Evolutionary conservation across 2,888 invertebrate species (phyloP).

Genomic region (Archaeoteleia sp.): DNA sequence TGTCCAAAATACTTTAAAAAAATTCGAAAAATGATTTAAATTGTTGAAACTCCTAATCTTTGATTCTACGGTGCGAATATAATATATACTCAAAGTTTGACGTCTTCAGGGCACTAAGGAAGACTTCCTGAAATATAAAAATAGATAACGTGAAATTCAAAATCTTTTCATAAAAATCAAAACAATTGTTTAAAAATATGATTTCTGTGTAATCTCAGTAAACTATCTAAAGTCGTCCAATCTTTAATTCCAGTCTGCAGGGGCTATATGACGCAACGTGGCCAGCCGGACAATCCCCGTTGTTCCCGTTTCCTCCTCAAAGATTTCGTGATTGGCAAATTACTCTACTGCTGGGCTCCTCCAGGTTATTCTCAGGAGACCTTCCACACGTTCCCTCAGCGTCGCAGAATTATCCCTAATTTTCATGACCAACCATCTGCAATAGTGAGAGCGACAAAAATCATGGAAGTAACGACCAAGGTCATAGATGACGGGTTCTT

Average conservation of each 20-base stretch:
- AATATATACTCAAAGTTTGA: too few relatives aligned
- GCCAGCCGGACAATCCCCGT: slow-evolving; percentile 94
- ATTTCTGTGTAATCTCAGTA: too few relatives aligned
- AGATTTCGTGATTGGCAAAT: slow-evolving; percentile 91
- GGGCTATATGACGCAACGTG: slow-evolving; percentile 97
- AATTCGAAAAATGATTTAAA: too few relatives aligned
- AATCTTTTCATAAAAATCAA: too few relatives aligned
- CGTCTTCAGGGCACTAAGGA: too few relatives aligned
- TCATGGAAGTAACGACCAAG: slow-evolving; percentile 75
- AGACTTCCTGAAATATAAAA: too few relatives aligned
- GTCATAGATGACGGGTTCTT: slow-evolving; percentile 82
- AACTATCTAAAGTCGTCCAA: too few relatives aligned
- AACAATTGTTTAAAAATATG: too few relatives aligned
- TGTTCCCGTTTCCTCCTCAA: slow-evolving; percentile 93
- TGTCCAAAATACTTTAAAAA: too few relatives aligned
- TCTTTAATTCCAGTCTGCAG: slow-evolving; percentile 89
- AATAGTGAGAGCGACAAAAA: slow-evolving; percentile 78
- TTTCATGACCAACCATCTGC: slow-evolving; percentile 76
- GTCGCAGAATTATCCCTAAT: slow-evolving; percentile 70
- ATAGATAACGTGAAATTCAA: too few relatives aligned
- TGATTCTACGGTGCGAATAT: too few relatives aligned
- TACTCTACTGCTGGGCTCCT: slow-evolving; percentile 89
- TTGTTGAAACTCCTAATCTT: too few relatives aligned
- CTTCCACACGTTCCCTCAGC: slow-evolving; percentile 79
- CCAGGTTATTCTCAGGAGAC: slow-evolving; percentile 81